Evolutionary conservation across 2,113 vertebrate genomes (phyloP), one percentile per base, ranked within the genome.

Genomic region (Strigops habroptila): DNA sequence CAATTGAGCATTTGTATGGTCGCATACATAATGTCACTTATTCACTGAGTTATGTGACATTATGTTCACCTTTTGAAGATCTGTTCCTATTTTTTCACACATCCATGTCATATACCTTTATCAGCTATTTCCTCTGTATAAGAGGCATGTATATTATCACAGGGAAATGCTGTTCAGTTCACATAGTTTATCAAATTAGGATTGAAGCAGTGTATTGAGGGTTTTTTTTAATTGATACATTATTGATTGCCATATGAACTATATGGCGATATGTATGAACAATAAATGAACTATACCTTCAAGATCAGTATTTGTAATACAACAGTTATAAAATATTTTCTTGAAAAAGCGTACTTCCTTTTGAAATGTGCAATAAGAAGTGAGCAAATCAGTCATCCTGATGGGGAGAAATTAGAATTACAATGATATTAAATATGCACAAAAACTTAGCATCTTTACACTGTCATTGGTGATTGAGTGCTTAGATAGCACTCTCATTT

Each of bases 371-470:
- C 17, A 16, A 30, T 22, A 77, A 25, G 6, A 52, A 82, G 24
- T 21, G 39, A 69, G 57, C 73, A 87, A 82, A 73, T 65, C 13
- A n/a, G 3, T 53, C 52, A 10, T 6, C 25, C 13, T 48, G 31
- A 39, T 53, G 15, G 7, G 25, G 18, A 80, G 52, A 68, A 80
- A 69, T 70, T 31, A 68, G 28, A 76, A 86, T 73, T 73, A 43
- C 17, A 43, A 11, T 44, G 5, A 27, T 80, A 69, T 27, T 39
- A 69, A 73, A 60, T 24, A 60, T 41, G 2, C 30, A 46, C 7
- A 24, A 70, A 41, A 43, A 19, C 2, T 23, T 25, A 24, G 2
- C 9, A 37, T 63, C 18, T 41, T 3, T 1, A 0, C 12, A 43
- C 15, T 23, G 7, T 51, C 30, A 28, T 5, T 52, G 25, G 33